Evolutionary conservation across 2,113 vertebrate species (phyloP).

Genomic region (Centropristis striata): DNA sequence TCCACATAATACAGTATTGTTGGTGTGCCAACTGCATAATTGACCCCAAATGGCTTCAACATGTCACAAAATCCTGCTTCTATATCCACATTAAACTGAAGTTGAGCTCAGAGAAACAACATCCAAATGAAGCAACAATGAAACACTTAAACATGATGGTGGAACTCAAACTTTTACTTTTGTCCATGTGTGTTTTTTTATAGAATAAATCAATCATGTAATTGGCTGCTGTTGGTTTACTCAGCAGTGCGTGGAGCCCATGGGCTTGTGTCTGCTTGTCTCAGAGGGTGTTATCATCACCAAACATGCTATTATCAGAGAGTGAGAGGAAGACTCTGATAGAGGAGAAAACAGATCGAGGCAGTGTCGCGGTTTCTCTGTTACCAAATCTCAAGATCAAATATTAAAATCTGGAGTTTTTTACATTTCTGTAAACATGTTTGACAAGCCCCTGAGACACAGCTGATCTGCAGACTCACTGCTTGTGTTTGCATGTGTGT

Average conservation of each 20-base stretch:
- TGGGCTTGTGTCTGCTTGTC: conserved; percentile 53
- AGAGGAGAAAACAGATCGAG: conserved; percentile 10
- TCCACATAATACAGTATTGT: no score
- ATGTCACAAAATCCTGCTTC: no score
- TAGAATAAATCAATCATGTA: no score
- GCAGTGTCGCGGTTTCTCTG: not conserved
- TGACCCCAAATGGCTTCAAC: no score
- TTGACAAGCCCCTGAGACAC: not conserved
- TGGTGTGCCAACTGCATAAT: no score
- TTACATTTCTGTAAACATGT: not conserved
- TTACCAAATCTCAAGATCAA: not conserved
- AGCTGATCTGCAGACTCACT: not conserved
- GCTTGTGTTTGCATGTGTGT: not conserved
- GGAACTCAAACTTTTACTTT: no score
- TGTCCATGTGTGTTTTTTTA: no score
- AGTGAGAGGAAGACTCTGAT: conserved; percentile 27
- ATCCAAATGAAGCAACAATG: no score
- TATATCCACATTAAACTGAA: no score
- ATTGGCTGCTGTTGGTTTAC: no score
- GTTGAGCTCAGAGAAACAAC: no score
- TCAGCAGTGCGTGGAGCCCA: not conserved
- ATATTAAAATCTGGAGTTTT: not conserved
- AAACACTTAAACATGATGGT: no score
- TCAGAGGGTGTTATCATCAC: conserved; percentile 12
- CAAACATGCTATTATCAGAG: not conserved